A percentile compares a stretch with the other conserved stretches of the same genome.
phyloP scores from a whole-genome alignment of 2,797 vertebrate genomes.

The Argya squamiceps region DNA sequence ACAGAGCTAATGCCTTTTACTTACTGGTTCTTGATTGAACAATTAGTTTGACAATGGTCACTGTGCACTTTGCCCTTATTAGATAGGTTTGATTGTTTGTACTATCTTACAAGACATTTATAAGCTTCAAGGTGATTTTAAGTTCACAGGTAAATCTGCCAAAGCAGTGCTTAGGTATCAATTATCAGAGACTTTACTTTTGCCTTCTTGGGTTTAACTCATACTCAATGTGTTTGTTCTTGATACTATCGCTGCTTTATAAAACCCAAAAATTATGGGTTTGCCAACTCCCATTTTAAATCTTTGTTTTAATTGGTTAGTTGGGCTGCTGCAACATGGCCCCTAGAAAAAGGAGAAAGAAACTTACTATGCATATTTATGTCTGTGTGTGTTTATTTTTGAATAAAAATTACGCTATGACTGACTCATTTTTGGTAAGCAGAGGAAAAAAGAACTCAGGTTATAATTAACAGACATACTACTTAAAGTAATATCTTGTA shows the following conservation, averaged over 20 bases:
- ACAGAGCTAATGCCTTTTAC: slow-evolving; percentile 36
- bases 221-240: background rate
- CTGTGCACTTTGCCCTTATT: slow-evolving; percentile 4
- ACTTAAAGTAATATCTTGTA: background rate
- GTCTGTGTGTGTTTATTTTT: background rate
- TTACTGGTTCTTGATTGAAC: slow-evolving; percentile 42
- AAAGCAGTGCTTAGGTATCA: background rate
- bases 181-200: background rate
- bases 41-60: slow-evolving; percentile 53
- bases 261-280: background rate
- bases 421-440: background rate
- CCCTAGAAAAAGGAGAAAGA: background rate
- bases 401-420: background rate
- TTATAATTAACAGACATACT: background rate
- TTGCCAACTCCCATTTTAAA: background rate
- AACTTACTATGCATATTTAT: background rate
- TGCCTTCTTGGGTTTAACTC: background rate
- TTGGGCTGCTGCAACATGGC: background rate
- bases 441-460: background rate
- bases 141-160: slow-evolving; percentile 33
- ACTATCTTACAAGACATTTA: background rate
- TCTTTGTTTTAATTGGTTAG: background rate
- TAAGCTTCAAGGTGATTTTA: slow-evolving; percentile 53
- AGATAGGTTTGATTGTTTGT: background rate
- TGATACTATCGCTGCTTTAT: background rate